These are phyloP conservation scores for Gambelia wislizenii DNA, from an alignment of 2,797 vertebrate species.

Conservation along the genomic window DNA sequence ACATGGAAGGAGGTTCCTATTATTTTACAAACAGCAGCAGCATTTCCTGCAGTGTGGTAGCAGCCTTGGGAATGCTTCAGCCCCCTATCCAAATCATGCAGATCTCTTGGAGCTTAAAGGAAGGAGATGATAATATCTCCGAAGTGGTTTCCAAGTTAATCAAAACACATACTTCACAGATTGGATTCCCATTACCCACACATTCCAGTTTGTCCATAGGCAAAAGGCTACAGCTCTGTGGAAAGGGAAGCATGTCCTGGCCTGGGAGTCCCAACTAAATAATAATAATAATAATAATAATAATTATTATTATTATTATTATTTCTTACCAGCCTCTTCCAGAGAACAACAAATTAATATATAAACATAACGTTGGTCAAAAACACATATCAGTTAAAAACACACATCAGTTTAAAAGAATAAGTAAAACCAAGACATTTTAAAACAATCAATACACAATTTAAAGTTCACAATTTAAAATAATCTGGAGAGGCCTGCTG, in stretches of 20 bases:
- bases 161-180: neutral
- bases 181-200: neutral
- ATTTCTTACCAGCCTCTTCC: no score
- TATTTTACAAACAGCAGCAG: neutral
- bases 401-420: no score
- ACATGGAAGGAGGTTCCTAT: neutral
- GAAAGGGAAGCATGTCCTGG: neutral
- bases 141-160: neutral
- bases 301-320: no score
- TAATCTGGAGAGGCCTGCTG: no score
- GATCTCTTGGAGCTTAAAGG: neutral
- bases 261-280: slow-evolving; percentile 9
- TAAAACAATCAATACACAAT: no score
- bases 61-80: neutral
- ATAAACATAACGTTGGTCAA: no score
- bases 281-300: no score
- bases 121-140: neutral
- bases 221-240: neutral
- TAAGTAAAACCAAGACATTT: no score
- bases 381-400: no score
- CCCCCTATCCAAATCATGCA: neutral
- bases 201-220: neutral
- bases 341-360: no score
- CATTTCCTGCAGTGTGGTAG: no score
- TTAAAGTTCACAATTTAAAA: no score